A percentile compares a stretch with the other conserved stretches of the same genome.
phyloP scores from a whole-genome alignment of 2,797 vertebrate genomes.

The Tapera naevia region DNA sequence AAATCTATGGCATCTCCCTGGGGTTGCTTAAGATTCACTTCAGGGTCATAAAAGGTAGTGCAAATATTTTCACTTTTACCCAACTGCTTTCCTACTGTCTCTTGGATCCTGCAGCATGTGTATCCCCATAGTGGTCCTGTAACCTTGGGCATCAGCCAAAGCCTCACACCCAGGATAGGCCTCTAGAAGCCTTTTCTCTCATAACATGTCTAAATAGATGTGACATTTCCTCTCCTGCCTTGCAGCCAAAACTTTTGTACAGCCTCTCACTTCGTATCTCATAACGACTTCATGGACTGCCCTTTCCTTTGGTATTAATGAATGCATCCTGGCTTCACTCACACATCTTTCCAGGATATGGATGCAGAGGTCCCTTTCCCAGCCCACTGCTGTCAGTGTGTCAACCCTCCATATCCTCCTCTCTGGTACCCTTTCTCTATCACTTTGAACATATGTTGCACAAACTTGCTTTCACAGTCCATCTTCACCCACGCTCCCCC shows the following conservation, averaged over 20 bases:
- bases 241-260: not conserved
- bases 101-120: not conserved
- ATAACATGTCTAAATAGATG: not conserved
- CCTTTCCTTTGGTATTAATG: not conserved
- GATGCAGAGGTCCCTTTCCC: not conserved
- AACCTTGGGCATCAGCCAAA: not conserved
- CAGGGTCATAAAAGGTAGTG: not conserved
- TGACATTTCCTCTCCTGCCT: not conserved
- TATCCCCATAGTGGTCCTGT: not conserved
- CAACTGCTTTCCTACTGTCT: not conserved
- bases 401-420: not conserved
- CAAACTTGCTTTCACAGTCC: constrained; percentile 10
- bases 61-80: not conserved
- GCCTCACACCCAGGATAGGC: not conserved
- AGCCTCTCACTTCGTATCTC: not conserved
- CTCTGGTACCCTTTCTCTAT: not conserved
- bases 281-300: not conserved
- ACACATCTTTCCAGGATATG: not conserved
- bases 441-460: constrained; percentile 9
- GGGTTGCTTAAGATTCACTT: not conserved
- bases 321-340: not conserved
- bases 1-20: not conserved
- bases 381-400: not conserved
- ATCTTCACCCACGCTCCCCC: constrained; percentile 21
- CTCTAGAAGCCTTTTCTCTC: not conserved